Evolutionary conservation across 2,888 invertebrate species (phyloP), one percentile per base, ranked within the genome.

Genomic region (Phengaris arion): DNA sequence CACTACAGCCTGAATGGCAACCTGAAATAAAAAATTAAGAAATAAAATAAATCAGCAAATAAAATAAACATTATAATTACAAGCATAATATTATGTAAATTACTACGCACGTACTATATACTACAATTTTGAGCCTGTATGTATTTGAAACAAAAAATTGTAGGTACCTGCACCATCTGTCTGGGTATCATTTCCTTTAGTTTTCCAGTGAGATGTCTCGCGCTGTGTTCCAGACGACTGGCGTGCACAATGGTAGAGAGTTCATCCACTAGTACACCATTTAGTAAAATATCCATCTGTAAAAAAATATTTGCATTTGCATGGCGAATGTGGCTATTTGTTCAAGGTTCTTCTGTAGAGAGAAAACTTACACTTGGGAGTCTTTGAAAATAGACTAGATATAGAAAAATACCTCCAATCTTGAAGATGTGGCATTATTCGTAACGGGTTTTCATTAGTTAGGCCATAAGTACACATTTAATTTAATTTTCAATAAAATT

Each of bases 101-200:
- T 6, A 46, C 46, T 46, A 46, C 6, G 6, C 2, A 46, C 46
- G 46, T 4, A 46, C 6, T 4, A 52, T 35, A 35, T 35, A 35
- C 15, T 64, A 64, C 10, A 22, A 22, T 10, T 59, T 59, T 0
- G 35, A n/a, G 15, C 7, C 15, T 22, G 35, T 35, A 35, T 4
- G 3, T 57, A 48, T 3, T 52, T 13, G 8, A 68, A 73, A 22
- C 35, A 57, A 68, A 54, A 35, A 72, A 13, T 72, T 51, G 46
- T 22, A 22, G 22, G 22, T 85, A 94, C 94, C 89, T 92, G 95
- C 78, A 97, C 96, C 95, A 97, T 96, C 88, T 99, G 99, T 74
- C 97, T 94, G 0, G 98, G 98, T 84, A 99, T 97, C 83, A 96
- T 96, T 74, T 98, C 97, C 81, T 96, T 96, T 46, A 99, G 92